Conservation (phyloP, 2,113 vertebrate genomes). For the Sterrhoptilus dennistouni region DNA sequence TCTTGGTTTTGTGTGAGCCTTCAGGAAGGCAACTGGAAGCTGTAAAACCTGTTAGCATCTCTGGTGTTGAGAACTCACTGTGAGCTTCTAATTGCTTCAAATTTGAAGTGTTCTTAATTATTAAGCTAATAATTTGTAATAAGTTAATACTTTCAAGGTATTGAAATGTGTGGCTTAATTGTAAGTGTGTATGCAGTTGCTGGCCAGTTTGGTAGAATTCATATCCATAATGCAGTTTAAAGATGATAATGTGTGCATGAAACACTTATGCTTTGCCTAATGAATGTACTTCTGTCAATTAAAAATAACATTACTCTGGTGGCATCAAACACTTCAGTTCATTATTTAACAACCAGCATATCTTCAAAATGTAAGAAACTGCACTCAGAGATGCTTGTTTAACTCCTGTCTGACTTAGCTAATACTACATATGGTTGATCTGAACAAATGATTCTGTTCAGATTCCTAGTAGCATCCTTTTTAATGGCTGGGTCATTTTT, state of each 20-base stretch:
- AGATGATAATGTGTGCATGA: background rate
- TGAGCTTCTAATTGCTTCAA: background rate
- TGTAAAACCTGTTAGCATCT: background rate
- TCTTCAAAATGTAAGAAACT: background rate
- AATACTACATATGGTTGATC: background rate
- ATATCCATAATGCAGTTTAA: background rate
- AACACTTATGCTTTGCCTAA: background rate
- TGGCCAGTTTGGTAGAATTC: background rate
- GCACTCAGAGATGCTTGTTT: background rate
- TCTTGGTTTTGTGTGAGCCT: background rate
- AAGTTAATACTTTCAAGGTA: background rate
- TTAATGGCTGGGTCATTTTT: background rate
- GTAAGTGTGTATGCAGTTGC: background rate
- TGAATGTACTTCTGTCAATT: background rate
- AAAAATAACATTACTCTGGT: background rate
- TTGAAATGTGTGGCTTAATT: background rate
- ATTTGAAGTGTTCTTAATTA: background rate
- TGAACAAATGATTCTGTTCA: background rate
- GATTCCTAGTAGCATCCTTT: background rate
- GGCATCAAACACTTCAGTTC: background rate
- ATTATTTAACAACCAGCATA: background rate
- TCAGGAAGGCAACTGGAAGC: background rate
- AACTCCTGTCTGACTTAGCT: background rate
- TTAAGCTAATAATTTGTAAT: background rate
- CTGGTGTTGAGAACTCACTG: background rate